A percentile compares a stretch with the other conserved stretches of the same genome.
Evolutionary conservation across 2,797 vertebrate genomes (phyloP).

Genomic region (Lagodon rhomboides): DNA sequence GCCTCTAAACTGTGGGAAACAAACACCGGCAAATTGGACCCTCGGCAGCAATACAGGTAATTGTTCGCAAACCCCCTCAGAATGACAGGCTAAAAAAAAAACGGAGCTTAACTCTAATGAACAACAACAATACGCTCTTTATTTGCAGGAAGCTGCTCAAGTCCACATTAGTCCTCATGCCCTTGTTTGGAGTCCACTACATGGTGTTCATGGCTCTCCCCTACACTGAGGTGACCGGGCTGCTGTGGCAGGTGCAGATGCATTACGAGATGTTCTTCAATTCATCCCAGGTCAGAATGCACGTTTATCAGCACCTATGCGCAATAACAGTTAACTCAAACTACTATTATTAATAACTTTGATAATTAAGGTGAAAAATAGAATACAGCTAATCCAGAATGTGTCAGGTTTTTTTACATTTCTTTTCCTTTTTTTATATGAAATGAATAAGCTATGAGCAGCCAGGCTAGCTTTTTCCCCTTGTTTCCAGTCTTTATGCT

Average conservation of each 20-base stretch:
- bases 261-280: slow-evolving; percentile 94
- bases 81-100: background rate
- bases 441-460: no score
- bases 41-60: slow-evolving; percentile 89
- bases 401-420: no score
- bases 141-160: slow-evolving; percentile 87
- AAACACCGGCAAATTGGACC: slow-evolving; percentile 89
- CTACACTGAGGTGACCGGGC: slow-evolving; percentile 87
- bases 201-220: slow-evolving; percentile 91
- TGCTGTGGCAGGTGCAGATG: slow-evolving; percentile 92
- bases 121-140: background rate
- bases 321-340: background rate
- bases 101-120: no score
- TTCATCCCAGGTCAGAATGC: slow-evolving; percentile 86
- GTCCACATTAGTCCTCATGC: slow-evolving; percentile 90
- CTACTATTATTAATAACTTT: no score
- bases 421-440: no score
- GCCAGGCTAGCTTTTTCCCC: background rate
- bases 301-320: background rate
- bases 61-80: background rate
- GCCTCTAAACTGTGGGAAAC: slow-evolving; percentile 91
- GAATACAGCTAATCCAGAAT: no score
- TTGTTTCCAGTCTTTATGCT: background rate
- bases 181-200: slow-evolving; percentile 91
- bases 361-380: no score